phyloP scores from a whole-genome alignment of 1,140 invertebrate genomes.

The Magallana gigas region DNA sequence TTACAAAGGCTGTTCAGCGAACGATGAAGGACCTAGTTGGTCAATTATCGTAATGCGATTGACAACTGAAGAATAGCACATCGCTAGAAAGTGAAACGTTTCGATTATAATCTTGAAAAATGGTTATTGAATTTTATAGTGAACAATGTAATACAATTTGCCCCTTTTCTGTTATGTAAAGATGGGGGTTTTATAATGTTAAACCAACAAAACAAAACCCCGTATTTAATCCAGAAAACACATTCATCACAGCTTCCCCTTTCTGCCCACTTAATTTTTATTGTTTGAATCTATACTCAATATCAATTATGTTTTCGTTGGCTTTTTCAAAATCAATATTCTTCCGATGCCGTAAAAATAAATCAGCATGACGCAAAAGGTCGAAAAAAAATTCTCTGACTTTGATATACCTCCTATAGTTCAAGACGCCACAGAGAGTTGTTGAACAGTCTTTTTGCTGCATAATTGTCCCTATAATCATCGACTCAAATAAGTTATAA shows the following conservation, averaged over 20 bases:
- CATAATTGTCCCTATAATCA: no score
- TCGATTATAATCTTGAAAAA: conserved; percentile 29
- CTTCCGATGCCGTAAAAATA: neutral
- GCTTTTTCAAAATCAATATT: neutral
- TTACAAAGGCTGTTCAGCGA: neutral
- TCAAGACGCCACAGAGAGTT: no score
- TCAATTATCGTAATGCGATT: conserved; percentile 11
- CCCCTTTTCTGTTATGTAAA: neutral
- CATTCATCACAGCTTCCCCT: conserved; percentile 10
- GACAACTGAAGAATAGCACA: neutral
- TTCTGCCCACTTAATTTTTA: neutral
- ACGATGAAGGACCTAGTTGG: neutral
- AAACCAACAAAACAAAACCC: neutral
- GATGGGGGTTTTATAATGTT: neutral
- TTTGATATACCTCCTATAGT: no score
- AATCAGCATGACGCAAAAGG: no score
- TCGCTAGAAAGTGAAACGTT: conserved; percentile 29
- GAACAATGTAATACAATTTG: neutral
- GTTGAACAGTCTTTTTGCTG: no score
- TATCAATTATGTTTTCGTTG: neutral
- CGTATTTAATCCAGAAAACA: neutral
- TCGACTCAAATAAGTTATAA: no score
- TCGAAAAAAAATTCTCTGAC: no score
- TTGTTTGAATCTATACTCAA: neutral
- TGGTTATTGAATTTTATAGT: conserved; percentile 1